Base-by-base conservation (phyloP, 2,888 invertebrate species). In the Cinara cedri region DNA sequence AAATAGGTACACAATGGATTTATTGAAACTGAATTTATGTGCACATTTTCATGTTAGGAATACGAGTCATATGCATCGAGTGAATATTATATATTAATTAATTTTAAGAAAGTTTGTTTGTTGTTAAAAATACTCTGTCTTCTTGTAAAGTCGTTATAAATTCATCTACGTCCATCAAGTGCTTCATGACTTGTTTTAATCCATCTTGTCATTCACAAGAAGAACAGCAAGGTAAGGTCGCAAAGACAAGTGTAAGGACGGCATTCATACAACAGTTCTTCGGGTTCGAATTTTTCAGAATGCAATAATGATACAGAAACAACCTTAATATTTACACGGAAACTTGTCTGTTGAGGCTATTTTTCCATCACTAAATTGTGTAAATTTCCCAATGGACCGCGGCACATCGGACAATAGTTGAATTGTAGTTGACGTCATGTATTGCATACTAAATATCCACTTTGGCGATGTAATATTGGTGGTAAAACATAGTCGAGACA, bases 321-420 rank as follows among this genome's bases (percentile, higher is more conserved):
- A 99, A 71, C 99, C 99, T 82, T 96, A 96, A 88, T 98, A 99
- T 88, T 98, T 98, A 88, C 99, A 99, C 0, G 99, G 98, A 85
- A 99, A 99, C 91, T 96, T 94, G 66, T 99, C 95, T 84, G 97
- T 98, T 84, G 95, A 94, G 57, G 99, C 99, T 54, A 99, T 87
- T 99, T 99, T 86, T 99, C 99, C 97, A 99, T 98, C 49, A 97
- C 98, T 85, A 99, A 89, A 87, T 99, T 99, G 83, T 99, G 90
- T 84, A 99, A 99, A 87, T 98, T 98, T 81, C 93, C 93, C 85
- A 98, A 89, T 51, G 97, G 96, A 81, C 98, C 98, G 82, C 99
- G 91, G 86, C 98, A 99, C 81, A 98, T 98, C 63, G 99, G 99
- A 87, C 99, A 99, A 87, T 96, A 96, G 83, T 94, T 93, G 82